These are phyloP conservation scores for Petrocephalus zakoni DNA, from an alignment of 2,113 vertebrate species.

Conservation along the genomic window DNA sequence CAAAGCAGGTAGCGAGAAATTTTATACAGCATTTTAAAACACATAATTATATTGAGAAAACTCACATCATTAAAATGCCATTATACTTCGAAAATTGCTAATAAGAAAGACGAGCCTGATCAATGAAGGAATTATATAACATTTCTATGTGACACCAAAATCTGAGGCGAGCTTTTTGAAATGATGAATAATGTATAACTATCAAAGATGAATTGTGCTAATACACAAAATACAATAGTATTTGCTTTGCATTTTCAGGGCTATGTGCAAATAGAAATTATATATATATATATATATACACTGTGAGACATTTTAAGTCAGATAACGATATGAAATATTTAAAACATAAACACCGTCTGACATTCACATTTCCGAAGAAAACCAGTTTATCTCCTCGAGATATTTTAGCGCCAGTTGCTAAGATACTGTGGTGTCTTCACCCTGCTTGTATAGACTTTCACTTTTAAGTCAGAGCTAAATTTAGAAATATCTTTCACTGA, in stretches of 20 bases:
- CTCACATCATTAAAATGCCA: background rate
- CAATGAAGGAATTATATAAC: background rate
- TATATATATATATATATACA: background rate
- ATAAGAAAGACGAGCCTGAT: background rate
- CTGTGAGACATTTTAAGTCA: background rate
- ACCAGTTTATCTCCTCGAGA: slow-evolving; percentile 49
- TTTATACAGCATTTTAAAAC: background rate
- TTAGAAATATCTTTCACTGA: slow-evolving; percentile 60
- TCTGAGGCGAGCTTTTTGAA: background rate
- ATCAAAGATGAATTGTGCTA: slow-evolving; percentile 1
- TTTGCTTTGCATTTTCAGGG: background rate
- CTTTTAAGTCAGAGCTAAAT: slow-evolving; percentile 61
- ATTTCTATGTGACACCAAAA: background rate
- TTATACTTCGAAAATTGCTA: background rate
- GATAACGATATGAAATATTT: background rate
- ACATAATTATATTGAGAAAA: background rate
- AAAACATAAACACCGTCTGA: background rate
- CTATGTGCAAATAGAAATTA: background rate
- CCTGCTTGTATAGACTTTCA: slow-evolving; percentile 50
- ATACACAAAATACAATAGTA: background rate
- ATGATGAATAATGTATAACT: background rate
- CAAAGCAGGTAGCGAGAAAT: background rate
- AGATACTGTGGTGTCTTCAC: slow-evolving; percentile 53
- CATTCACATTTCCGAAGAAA: slow-evolving; percentile 33
- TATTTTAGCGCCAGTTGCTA: slow-evolving; percentile 64